Evolutionary conservation across 2,888 invertebrate species (phyloP).

Genomic region (Parnassius orleans): DNA sequence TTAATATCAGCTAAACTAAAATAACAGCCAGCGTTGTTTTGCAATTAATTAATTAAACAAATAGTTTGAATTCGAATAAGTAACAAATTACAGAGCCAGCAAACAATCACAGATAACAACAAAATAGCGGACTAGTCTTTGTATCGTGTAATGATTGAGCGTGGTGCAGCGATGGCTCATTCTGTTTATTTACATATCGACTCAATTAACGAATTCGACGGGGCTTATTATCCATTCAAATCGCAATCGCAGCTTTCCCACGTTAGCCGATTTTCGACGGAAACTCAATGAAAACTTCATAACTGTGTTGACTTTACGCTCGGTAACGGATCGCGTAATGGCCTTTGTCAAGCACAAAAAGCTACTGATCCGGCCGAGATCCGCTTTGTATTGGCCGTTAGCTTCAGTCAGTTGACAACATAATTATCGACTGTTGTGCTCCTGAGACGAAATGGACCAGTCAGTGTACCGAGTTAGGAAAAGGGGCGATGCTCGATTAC

Average conservation of each 20-base stretch:
- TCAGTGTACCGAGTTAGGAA: slow-evolving; percentile 52
- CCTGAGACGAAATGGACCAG: slow-evolving; percentile 56
- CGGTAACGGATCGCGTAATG: slow-evolving; percentile 73
- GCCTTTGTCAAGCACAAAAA: slow-evolving; percentile 75
- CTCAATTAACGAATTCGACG: slow-evolving; percentile 71
- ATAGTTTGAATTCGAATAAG: slow-evolving; percentile 36
- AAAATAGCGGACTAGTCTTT: slow-evolving; percentile 59
- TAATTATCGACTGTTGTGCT: slow-evolving; percentile 66
- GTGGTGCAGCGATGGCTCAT: slow-evolving; percentile 35
- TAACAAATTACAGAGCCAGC: slow-evolving; percentile 44
- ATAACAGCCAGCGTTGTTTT: slow-evolving; percentile 27
- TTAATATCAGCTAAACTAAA: slow-evolving; percentile 19
- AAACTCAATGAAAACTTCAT: slow-evolving; percentile 74
- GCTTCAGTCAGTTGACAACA: slow-evolving; percentile 73
- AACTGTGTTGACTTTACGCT: slow-evolving; percentile 71
- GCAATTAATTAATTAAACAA: slow-evolving; percentile 35
- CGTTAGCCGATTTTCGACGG: slow-evolving; percentile 69
- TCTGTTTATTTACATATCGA: slow-evolving; percentile 74
- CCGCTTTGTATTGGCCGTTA: slow-evolving; percentile 69
- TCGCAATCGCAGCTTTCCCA: slow-evolving; percentile 66
- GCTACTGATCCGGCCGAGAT: slow-evolving; percentile 71
- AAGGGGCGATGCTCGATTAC: slow-evolving; percentile 39
- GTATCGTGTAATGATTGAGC: slow-evolving; percentile 62
- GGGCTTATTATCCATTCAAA: slow-evolving; percentile 75
- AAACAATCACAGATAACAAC: slow-evolving; percentile 59